Evolutionary conservation across 2,113 vertebrate genomes (phyloP), one percentile per base, ranked within the genome.

Genomic region (Alosa alosa): DNA sequence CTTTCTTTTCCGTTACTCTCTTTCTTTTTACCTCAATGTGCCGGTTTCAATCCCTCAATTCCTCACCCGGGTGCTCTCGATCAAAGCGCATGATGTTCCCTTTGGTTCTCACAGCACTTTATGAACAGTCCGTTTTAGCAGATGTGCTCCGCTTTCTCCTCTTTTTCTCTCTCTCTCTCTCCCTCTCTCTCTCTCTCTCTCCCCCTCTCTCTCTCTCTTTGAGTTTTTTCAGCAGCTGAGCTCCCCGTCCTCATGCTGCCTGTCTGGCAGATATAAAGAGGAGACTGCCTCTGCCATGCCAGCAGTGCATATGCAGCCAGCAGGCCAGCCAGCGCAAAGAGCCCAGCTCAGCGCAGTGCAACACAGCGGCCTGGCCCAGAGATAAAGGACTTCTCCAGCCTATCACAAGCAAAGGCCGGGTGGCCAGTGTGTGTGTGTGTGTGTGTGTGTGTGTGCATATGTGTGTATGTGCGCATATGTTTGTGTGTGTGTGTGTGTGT

Each of bases 261-360:
- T 86, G 60, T 89, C 50, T 83, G 83, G 84, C 82, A 75, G 68
- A 75, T 75, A 31, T 31, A 36, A 72, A 39, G 31, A 39, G 68
- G 68, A 75, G 68, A 0, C 68, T 75, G 25, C 68, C 68, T 75
- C 13, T 15, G 25, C 31, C 68, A 75, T 39, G 68, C 68, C 68
- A 78, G 72, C 0, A 4, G 17, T 78, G 36, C 36, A 15, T 36
- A 36, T 9, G 7, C 25, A 75, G 25, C 25, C 68, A 6, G 64
- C 20, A 17, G 20, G 60, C 60, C 60, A 36, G n/a, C 64, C 64
- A 72, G 64, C 64, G 31, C 11, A 20, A 4, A 31, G n/a, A n/a
- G n/a, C 9, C 68, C 25, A 39, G 25, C 31, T 6, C 64, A 68
- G 25, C 25, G 18, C 64, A 31, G 64, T 0, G 13, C 72, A 31